Conservation (phyloP, 2,888 invertebrate species). For the Scaptomyza flava region DNA sequence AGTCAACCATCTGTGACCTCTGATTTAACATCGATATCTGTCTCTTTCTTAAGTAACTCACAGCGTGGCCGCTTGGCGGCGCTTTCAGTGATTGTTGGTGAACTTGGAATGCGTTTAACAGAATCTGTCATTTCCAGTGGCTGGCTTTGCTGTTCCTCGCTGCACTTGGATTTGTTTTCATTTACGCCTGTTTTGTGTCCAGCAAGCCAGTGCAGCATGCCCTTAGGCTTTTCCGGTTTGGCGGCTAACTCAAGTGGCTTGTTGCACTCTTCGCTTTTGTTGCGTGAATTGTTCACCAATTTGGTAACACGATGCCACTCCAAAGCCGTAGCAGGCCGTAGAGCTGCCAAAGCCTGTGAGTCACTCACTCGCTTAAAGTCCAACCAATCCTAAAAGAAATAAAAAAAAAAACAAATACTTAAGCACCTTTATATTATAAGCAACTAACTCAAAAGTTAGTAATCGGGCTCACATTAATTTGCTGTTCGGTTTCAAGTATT, state of each 20-base stretch:
- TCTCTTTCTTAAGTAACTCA: constrained; percentile 8
- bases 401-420: not conserved
- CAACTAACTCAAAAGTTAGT: not conserved
- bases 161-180: constrained; percentile 17
- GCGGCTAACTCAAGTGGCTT: constrained; percentile 83
- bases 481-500: constrained; percentile 88
- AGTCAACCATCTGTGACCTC: constrained; percentile 12
- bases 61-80: constrained; percentile 55
- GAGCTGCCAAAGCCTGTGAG: constrained; percentile 85
- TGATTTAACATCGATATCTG: constrained; percentile 22
- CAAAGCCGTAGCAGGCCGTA: constrained; percentile 85
- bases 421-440: not conserved
- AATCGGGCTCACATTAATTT: constrained; percentile 86
- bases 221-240: constrained; percentile 66
- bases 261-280: constrained; percentile 87
- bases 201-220: constrained; percentile 80
- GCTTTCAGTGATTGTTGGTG: constrained; percentile 30
- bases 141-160: not conserved
- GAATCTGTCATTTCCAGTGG: not conserved
- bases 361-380: constrained; percentile 86
- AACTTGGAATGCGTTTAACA: constrained; percentile 35
- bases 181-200: constrained; percentile 54
- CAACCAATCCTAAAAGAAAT: constrained; percentile 87
- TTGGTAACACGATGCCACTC: constrained; percentile 90
- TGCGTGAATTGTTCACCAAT: constrained; percentile 89